phyloP scores from a whole-genome alignment of 23 tunicate species.

The Clavelina lepadiformis region DNA sequence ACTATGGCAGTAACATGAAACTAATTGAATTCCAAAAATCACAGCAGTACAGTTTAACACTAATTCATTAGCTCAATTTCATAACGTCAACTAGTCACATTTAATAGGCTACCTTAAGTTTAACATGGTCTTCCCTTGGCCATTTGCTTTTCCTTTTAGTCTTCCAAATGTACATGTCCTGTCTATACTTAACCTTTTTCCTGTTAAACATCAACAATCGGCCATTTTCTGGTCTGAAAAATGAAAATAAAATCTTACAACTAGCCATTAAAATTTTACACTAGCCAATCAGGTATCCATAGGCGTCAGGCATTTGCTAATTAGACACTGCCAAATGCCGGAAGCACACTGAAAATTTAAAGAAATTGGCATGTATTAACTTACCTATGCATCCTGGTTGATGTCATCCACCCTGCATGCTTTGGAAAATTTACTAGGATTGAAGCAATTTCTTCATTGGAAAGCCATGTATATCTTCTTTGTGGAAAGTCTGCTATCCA shows the following conservation, averaged over 20 bases:
- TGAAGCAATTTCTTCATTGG: conserved; percentile 55
- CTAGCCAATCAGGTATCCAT: neutral
- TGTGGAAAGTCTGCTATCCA: conserved; percentile 17
- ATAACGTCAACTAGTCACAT: neutral
- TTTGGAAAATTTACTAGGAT: conserved; percentile 30
- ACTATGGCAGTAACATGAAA: too few species aligned
- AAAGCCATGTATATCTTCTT: conserved; percentile 30
- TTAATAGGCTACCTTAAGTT: conserved; percentile 29
- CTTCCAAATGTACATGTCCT: conserved; percentile 64
- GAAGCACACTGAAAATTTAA: neutral
- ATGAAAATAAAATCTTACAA: neutral
- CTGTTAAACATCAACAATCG: conserved; percentile 39
- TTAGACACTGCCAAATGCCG: neutral
- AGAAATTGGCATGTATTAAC: too few species aligned
- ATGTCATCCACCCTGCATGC: conserved; percentile 40
- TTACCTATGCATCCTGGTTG: conserved; percentile 35
- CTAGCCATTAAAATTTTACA: too few species aligned
- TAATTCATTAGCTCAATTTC: too few species aligned
- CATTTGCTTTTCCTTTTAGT: conserved; percentile 55
- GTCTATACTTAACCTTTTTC: conserved; percentile 51
- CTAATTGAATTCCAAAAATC: too few species aligned
- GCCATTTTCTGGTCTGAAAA: conserved; percentile 58
- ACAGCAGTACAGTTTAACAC: too few species aligned
- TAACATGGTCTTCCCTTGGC: conserved; percentile 48
- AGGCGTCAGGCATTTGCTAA: neutral